These are phyloP conservation scores for Leptodactylus fuscus DNA, from an alignment of 2,113 vertebrate species.

Conservation along the genomic window DNA sequence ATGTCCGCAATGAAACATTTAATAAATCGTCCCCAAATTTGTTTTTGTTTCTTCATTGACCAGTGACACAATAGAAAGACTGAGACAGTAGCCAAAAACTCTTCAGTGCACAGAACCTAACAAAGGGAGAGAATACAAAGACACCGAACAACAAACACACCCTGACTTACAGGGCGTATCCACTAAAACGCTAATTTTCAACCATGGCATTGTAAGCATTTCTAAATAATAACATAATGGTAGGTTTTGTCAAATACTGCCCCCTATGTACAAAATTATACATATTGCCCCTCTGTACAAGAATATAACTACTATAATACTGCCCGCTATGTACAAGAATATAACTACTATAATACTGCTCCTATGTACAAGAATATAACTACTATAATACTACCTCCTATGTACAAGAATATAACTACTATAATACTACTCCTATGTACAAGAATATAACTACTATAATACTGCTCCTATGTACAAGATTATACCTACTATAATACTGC, in stretches of 20 bases:
- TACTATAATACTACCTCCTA: too few species aligned
- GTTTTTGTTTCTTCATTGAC: not conserved
- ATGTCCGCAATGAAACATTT: not conserved
- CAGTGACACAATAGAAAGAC: not conserved
- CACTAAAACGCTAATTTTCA: too few species aligned
- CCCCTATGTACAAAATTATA: too few species aligned
- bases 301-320: not conserved
- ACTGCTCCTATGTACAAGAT: not conserved
- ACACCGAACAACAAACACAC: not conserved
- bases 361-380: not conserved
- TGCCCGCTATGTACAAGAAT: not conserved
- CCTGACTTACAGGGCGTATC: not conserved
- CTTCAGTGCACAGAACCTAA: not conserved
- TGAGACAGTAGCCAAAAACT: not conserved
- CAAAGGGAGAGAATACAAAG: not conserved
- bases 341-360: not conserved
- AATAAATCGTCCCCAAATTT: not conserved
- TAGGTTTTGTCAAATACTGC: too few species aligned
- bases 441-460: conserved; percentile 1
- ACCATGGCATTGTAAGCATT: not conserved
- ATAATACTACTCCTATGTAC: not conserved
- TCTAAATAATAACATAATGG: too few species aligned
- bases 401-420: conserved; percentile 11
- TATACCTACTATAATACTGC: too few species aligned
- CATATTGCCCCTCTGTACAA: not conserved